These are phyloP conservation scores for Melanotaenia maccullochi DNA, from an alignment of 2,797 vertebrate species.

Conservation along the genomic window DNA sequence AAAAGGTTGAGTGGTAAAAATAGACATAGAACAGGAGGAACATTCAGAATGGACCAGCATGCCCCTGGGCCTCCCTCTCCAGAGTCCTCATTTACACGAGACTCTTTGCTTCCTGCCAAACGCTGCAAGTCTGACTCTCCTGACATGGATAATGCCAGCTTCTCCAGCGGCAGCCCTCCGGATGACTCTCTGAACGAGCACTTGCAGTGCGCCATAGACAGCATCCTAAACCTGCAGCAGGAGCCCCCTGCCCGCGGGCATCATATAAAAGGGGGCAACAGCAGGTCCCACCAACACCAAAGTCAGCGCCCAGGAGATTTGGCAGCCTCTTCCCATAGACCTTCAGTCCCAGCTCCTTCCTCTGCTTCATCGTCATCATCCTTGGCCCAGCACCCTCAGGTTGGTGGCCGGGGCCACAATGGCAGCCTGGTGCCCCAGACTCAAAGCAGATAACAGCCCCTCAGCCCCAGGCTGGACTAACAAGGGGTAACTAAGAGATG, in stretches of 20 bases:
- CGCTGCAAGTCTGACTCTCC: conserved; percentile 91
- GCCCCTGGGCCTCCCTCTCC: conserved; percentile 82
- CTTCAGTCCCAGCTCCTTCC: conserved; percentile 70
- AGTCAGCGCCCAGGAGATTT: conserved; percentile 78
- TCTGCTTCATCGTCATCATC: conserved; percentile 78
- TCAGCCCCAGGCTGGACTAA: conserved; percentile 63
- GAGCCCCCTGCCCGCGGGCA: conserved; percentile 74
- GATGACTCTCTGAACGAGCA: conserved; percentile 93
- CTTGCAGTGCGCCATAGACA: conserved; percentile 96
- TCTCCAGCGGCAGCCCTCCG: conserved; percentile 94
- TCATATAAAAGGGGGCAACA: conserved; percentile 69
- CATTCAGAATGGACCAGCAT: conserved; percentile 84
- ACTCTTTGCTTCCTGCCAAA: conserved; percentile 88
- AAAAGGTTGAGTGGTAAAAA: conserved; percentile 78
- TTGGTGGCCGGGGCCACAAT: conserved; percentile 88
- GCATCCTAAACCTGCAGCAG: conserved; percentile 96
- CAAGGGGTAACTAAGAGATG: conserved; percentile 46
- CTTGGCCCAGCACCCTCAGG: conserved; percentile 86
- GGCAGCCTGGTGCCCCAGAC: conserved; percentile 92
- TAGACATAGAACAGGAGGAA: conserved; percentile 73
- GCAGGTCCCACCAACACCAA: conserved; percentile 79
- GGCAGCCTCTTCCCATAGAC: conserved; percentile 79
- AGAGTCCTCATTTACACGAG: conserved; percentile 82
- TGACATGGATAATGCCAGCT: conserved; percentile 95
- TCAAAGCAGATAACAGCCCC: conserved; percentile 94